Base-by-base conservation (phyloP, 1,140 invertebrate species). In the Bemisia tabaci region DNA sequence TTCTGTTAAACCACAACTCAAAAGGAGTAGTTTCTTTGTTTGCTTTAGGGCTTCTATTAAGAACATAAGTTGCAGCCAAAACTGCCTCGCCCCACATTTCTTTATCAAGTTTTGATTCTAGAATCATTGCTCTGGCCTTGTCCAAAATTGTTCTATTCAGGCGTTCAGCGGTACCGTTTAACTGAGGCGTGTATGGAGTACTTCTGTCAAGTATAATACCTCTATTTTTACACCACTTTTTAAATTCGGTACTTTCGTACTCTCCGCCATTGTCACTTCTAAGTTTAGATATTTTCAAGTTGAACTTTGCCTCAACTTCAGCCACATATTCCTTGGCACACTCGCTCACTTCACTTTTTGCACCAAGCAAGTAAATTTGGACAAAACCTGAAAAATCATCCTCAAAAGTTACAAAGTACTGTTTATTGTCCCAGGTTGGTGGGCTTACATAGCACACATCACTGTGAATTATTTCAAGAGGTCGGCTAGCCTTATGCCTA, bases 151-250 rank as follows among this genome's bases (percentile, higher is more conserved):
- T 74, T 48, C 75, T n/a, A 65, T 77, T 77, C 12, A 72, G 59
- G 60, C 77, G 61, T 69, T 79, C 77, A 22, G 72, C 67, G 22
- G 70, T 67, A 21, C 75, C 77, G 71, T 79, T 79, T 59, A 70
- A 67, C 61, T 75, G 59, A 59, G 76, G 74, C 12, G 70, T 68
- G 60, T 76, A 73, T 11, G 68, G 65, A 17, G 69, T 64, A 17
- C 73, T 75, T 17, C 60, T 69, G 27, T 76, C 67, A 62, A 74
- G 68, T 22, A 62, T 60, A 24, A 75, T 75, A 26, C 74, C 73
- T 65, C 72, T 72, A 33, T 72, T 67, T 12, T 39, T 65, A 62
- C 65, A 68, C 67, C 68, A 73, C 9, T 68, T 60, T 63, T 70
- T 70, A 23, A 73, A 61, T 65, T 70, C 62, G 63, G 59, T 61